Percentiles rank a stretch among this genome's conserved stretches.
These are phyloP conservation scores for Xestoiulus laeticollis DNA, from an alignment of 2,888 invertebrate genomes.

Conservation along the genomic window DNA sequence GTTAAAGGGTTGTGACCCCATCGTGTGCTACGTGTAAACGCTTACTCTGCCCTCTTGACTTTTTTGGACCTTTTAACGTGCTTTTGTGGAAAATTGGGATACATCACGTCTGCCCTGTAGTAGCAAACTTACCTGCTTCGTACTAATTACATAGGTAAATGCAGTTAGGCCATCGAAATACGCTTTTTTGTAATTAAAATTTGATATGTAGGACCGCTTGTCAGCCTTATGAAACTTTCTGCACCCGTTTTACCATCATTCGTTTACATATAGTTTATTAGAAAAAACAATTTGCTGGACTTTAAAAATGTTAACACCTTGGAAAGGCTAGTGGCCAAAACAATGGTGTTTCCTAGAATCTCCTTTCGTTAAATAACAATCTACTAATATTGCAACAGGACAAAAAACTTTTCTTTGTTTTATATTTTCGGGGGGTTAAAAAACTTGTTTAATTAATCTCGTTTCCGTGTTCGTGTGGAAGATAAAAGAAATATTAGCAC, in stretches of 20 bases:
- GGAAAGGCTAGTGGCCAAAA: background rate
- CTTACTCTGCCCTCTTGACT: background rate
- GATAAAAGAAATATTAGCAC: background rate
- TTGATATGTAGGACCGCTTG: background rate
- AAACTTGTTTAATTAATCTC: background rate
- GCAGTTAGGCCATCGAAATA: background rate
- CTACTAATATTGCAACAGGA: no score
- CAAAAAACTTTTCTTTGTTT: background rate
- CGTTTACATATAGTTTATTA: background rate
- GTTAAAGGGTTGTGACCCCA: conserved; percentile 6
- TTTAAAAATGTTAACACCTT: background rate
- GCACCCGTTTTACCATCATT: background rate
- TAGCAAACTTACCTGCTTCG: background rate
- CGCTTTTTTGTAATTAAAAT: background rate
- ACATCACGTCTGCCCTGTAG: background rate
- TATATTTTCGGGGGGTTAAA: background rate
- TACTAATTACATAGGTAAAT: background rate
- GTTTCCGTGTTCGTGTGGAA: conserved; percentile 4
- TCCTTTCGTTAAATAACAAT: background rate
- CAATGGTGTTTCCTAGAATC: background rate
- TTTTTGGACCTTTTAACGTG: background rate
- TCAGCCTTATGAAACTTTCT: background rate
- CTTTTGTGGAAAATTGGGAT: background rate
- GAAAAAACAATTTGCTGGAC: background rate
- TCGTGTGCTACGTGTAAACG: conserved; percentile 11